Conservation (phyloP, 2,113 vertebrate genomes). For the Bujurquina vittata region DNA sequence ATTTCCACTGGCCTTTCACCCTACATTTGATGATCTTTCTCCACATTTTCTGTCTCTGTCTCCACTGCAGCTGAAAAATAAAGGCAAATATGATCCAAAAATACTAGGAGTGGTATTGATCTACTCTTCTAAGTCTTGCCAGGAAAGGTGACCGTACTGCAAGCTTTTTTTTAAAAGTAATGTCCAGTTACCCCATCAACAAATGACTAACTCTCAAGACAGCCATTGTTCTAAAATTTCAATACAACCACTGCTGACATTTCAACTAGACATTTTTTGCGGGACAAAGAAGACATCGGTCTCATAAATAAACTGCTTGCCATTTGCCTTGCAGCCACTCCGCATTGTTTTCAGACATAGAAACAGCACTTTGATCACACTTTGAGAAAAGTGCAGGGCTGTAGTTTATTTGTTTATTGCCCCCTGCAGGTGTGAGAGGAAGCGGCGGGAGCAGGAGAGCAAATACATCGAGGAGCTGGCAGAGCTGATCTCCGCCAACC, state of each 20-base stretch:
- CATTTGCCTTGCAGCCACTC: not conserved
- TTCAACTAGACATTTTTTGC: not conserved
- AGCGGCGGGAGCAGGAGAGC: slow-evolving; percentile 96
- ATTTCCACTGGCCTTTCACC: slow-evolving; percentile 12
- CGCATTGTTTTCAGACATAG: slow-evolving; percentile 1
- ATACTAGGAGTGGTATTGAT: not conserved
- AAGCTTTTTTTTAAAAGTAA: not conserved
- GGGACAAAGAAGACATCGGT: not conserved
- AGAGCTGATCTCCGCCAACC: slow-evolving; percentile 97
- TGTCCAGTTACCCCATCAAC: not conserved
- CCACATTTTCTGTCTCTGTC: slow-evolving; percentile 16
- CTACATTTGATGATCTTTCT: slow-evolving; percentile 12
- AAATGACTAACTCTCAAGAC: not conserved
- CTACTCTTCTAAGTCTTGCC: not conserved
- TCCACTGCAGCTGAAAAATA: slow-evolving; percentile 19
- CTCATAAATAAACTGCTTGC: not conserved
- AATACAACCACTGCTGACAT: not conserved
- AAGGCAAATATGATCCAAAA: not conserved
- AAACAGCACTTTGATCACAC: not conserved
- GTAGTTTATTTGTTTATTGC: slow-evolving; percentile 6
- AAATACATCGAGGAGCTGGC: slow-evolving; percentile 98
- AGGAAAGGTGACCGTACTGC: not conserved
- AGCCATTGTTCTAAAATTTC: not conserved
- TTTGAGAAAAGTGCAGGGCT: not conserved
- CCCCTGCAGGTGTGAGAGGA: slow-evolving; percentile 87